Evolutionary conservation across 2,797 vertebrate species (phyloP).

Genomic region (Darevskia mixta): DNA sequence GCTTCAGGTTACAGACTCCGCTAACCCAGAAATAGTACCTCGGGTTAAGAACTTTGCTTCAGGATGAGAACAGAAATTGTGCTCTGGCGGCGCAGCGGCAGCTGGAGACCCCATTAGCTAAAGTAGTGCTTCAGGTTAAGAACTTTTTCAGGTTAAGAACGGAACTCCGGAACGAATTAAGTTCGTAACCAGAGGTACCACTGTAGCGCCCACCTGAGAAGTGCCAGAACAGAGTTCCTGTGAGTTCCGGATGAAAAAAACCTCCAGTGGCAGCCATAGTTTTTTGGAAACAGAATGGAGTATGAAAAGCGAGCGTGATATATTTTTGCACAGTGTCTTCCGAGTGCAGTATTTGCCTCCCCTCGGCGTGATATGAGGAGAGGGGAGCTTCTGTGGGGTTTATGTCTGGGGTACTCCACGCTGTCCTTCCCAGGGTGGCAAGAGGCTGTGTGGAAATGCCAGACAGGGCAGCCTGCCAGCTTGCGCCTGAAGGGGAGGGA

Average conservation of each 20-base stretch:
- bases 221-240: accelerated
- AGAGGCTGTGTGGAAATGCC: not conserved
- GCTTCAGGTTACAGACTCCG: too few species aligned
- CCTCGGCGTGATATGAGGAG: not conserved
- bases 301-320: not conserved
- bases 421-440: not conserved
- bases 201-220: too few species aligned
- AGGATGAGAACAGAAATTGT: too few species aligned
- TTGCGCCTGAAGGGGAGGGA: constrained; percentile 14
- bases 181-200: too few species aligned
- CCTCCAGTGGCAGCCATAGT: not conserved
- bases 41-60: too few species aligned
- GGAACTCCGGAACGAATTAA: too few species aligned
- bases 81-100: too few species aligned
- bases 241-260: not conserved
- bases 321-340: not conserved
- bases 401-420: not conserved
- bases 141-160: too few species aligned
- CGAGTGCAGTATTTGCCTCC: not conserved
- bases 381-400: too few species aligned
- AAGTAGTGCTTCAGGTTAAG: too few species aligned
- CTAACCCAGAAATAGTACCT: too few species aligned
- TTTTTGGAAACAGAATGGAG: not conserved
- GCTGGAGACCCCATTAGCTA: too few species aligned
- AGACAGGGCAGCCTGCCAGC: not conserved